Evolutionary conservation across 2,113 vertebrate genomes (phyloP), one percentile per base, ranked within the genome.

Genomic region (Jacana jacana): DNA sequence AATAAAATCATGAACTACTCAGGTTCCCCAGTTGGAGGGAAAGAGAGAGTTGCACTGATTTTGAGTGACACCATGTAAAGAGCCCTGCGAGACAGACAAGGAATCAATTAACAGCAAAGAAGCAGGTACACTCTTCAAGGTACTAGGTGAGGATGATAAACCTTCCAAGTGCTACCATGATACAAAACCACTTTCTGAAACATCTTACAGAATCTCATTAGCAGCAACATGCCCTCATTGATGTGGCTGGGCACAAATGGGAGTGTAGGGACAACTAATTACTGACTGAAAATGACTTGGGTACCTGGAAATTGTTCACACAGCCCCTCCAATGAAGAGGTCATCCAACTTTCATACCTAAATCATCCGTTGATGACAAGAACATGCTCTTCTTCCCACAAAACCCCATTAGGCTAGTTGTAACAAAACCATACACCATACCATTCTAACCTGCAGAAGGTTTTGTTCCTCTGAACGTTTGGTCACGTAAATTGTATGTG

Each of bases 1-100:
- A 95, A 97, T 94, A 94, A 97, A 95, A 97, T 94, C 84, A 94
- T 72, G 84, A 94, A 87, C 73, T 79, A 89, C 87, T 81, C 78
- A 85, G 96, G 87, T 95, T 95, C 91, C 81, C 87, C 81, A 95
- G 70, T 87, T 92, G 89, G 78, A 91, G 19, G 66, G 65, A 89
- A 81, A 46, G 39, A 57, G 68, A n/a, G 73, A 87, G 70, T 71
- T 69, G 65, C 49, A 40, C 15, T 64, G 66, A 77, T n/a, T 82
- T 46, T 48, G 70, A 94, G 89, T 77, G 93, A 85, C 70, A 72
- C 58, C 31, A 7, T 9, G 31, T 17, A 80, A 92, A 91, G 54
- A 87, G 61, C 31, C 52, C 28, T 30, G 31, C 0, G 3, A 94
- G 73, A 88, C 54, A 52, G 78, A 57, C 1, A 1, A 85, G 66